phyloP scores from a whole-genome alignment of 2,797 vertebrate species.

The Centropyge bicolor region DNA sequence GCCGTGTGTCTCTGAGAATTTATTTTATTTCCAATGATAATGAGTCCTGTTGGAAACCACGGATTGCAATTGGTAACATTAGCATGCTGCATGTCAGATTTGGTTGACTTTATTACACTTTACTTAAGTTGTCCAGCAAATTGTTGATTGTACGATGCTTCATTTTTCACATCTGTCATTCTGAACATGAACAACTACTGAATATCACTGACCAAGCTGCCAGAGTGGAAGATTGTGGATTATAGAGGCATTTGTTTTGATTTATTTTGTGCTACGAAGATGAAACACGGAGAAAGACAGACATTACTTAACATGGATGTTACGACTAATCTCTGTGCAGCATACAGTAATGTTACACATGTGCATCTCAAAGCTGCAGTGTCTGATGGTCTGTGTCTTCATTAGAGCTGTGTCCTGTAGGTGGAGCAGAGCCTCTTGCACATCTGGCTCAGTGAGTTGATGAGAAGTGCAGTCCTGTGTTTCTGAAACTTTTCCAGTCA shows the following conservation, averaged over 20 bases:
- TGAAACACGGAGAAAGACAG: conserved; percentile 14
- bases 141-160: background rate
- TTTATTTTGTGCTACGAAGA: conserved; percentile 19
- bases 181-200: conserved; percentile 19
- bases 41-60: conserved; percentile 31
- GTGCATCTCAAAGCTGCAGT: conserved; percentile 37
- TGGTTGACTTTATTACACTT: background rate
- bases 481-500: conserved; percentile 70
- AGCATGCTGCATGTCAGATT: conserved; percentile 3
- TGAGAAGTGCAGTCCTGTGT: conserved; percentile 66
- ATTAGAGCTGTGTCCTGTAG: conserved; percentile 43
- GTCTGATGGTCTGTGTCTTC: conserved; percentile 60
- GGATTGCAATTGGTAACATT: conserved; percentile 6
- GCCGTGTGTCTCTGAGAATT: conserved; percentile 53
- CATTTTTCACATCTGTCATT: conserved; percentile 36
- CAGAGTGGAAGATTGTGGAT: background rate
- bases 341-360: conserved; percentile 53
- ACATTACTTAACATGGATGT: conserved; percentile 13
- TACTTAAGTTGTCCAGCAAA: conserved; percentile 2
- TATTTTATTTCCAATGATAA: conserved; percentile 42
- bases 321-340: conserved; percentile 24
- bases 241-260: background rate
- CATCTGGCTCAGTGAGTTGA: conserved; percentile 70
- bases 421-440: conserved; percentile 54
- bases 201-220: conserved; percentile 8